Percentiles rank a stretch among this genome's conserved stretches.
phyloP scores from a whole-genome alignment of 2,113 vertebrate species.

The Chauna torquata region DNA sequence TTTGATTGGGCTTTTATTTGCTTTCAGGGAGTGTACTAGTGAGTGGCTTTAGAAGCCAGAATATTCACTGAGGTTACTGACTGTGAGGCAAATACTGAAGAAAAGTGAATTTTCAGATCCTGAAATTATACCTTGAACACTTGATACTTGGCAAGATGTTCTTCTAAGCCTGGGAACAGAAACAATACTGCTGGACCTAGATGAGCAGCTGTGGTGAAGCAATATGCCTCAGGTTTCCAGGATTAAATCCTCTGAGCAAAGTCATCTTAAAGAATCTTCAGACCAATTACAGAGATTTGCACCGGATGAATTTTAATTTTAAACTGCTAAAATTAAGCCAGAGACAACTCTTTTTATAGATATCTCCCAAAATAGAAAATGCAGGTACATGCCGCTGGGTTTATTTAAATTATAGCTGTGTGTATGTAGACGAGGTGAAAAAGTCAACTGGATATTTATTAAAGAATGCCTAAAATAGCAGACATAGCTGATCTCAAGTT shows the following conservation, averaged over 20 bases:
- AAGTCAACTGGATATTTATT: neutral
- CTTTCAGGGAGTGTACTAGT: neutral
- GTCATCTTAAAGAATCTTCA: neutral
- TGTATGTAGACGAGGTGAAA: neutral
- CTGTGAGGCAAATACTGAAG: neutral
- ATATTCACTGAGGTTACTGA: neutral
- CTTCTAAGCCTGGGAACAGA: neutral
- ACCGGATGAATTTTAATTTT: neutral
- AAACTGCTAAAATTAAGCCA: neutral
- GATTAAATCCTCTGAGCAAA: neutral
- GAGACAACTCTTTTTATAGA: neutral
- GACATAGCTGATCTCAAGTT: neutral
- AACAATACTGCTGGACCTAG: neutral
- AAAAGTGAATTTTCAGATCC: neutral
- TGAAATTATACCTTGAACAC: neutral
- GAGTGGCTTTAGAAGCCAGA: neutral
- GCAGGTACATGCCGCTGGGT: neutral
- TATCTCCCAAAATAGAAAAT: neutral
- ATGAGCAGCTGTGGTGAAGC: neutral
- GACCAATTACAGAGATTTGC: neutral
- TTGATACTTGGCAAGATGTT: neutral
- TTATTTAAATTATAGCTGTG: neutral
- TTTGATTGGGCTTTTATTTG: constrained; percentile 9
- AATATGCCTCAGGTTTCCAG: neutral
- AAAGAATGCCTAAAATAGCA: neutral